Base-by-base conservation (phyloP, 1,140 invertebrate genomes). In the Zaprionus ornatus region DNA sequence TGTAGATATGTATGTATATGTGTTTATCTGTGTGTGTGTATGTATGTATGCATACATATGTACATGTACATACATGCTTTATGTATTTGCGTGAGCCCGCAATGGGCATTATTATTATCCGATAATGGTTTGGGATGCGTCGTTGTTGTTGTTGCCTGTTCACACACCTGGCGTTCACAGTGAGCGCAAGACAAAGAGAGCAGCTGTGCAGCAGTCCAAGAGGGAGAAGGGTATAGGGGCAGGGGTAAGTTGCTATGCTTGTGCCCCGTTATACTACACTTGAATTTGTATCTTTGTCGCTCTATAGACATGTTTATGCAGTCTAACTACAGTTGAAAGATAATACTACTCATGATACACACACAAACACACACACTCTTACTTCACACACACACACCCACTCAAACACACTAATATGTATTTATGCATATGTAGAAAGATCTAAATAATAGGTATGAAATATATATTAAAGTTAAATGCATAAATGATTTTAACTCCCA, bases 81-180 rank as follows among this genome's bases (percentile, higher is more conserved):
- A 17, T 35, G 35, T 56, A 21, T 52, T 40, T 63, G 19, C 23
- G 15, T 55, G 45, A 45, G 40, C 29, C 48, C 52, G 59, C 48
- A 69, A 57, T 74, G 50, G 59, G 42, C 66, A 74, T 70, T 63
- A 63, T 62, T 74, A 63, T 70, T 63, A 70, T 57, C 65, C 50
- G 60, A 63, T 57, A 70, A 74, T 74, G 66, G 57, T 68, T 37
- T 45, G 70, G 45, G 63, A 73, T 67, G 70, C 55, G 64, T 60
- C 32, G 42, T 60, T 60, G 40, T 50, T 15, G 17, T n/a, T 64
- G 13, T 52, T 56, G 29, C 15, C 29, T 68, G 54, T 65, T 59
- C 55, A 73, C 55, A 45, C 70, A 73, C 64, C 70, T 73, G 70
- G 70, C 48, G 54, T 57, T 29, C 59, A 19, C 23, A 19, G 29